Conservation (phyloP, 2,888 invertebrate genomes). For the Stomorhina lunata region DNA sequence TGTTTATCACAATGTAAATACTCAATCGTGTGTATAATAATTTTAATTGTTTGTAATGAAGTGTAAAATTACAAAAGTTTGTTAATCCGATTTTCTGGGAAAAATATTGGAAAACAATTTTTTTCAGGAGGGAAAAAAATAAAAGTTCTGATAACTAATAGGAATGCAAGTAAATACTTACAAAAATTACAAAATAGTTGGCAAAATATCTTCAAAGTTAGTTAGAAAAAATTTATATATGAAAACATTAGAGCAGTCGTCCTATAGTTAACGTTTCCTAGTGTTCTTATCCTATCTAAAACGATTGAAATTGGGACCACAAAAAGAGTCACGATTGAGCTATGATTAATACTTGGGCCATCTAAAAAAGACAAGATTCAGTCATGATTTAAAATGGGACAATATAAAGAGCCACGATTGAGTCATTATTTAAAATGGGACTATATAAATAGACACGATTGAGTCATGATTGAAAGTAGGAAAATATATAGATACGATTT, state of each 20-base stretch:
- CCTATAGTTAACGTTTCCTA: too few relatives aligned
- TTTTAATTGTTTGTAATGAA: constrained; percentile 61
- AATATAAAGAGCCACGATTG: too few relatives aligned
- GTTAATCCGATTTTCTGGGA: constrained; percentile 44
- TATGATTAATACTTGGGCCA: too few relatives aligned
- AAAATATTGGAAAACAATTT: not conserved
- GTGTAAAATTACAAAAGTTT: constrained; percentile 60
- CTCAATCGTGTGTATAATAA: constrained; percentile 47
- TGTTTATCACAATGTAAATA: constrained; percentile 1
- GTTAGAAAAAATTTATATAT: not conserved
- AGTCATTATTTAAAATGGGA: too few relatives aligned
- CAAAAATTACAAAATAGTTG: constrained; percentile 28
- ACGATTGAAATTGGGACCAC: too few relatives aligned
- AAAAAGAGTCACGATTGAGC: too few relatives aligned
- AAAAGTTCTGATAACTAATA: not conserved
- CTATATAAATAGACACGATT: too few relatives aligned
- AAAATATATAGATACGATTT: too few relatives aligned
- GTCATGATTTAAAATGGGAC: too few relatives aligned
- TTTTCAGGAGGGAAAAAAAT: not conserved
- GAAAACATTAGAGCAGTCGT: not conserved
- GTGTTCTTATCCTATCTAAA: too few relatives aligned
- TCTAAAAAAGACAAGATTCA: too few relatives aligned
- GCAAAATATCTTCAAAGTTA: not conserved
- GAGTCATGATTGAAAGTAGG: too few relatives aligned
- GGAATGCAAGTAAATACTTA: constrained; percentile 17